These are phyloP conservation scores for Genyomyrus donnyi DNA, from an alignment of 2,113 vertebrate genomes.

Conservation along the genomic window DNA sequence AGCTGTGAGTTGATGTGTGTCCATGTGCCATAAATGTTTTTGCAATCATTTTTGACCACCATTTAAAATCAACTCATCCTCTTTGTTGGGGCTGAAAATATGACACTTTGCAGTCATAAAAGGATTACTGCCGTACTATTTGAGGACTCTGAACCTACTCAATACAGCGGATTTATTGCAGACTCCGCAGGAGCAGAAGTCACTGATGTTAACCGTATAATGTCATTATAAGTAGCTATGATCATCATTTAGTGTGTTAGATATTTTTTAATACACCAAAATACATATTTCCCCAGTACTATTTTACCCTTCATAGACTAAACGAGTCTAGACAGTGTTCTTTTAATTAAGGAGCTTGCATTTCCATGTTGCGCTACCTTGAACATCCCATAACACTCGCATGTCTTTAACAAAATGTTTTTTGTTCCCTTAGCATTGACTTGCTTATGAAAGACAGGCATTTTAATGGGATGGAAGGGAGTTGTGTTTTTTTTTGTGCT, in stretches of 20 bases:
- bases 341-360: constrained; percentile 52
- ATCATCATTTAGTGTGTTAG: constrained; percentile 40
- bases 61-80: constrained; percentile 10
- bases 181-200: constrained; percentile 27
- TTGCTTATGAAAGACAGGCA: background rate
- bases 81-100: background rate
- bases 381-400: background rate
- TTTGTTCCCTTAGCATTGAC: background rate
- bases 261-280: constrained; percentile 37
- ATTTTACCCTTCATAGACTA: constrained; percentile 33
- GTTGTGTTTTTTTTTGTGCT: background rate
- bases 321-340: constrained; percentile 43
- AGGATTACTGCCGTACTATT: constrained; percentile 12
- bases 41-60: background rate
- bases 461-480: background rate
- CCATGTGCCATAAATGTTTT: background rate
- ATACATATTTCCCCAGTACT: constrained; percentile 38
- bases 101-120: constrained; percentile 9
- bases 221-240: constrained; percentile 33
- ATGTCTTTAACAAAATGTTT: constrained; percentile 1
- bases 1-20: background rate
- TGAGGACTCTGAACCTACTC: constrained; percentile 21
- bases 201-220: constrained; percentile 37
- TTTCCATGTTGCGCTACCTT: constrained; percentile 45
- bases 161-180: constrained; percentile 27